Conservation (phyloP, 2,888 invertebrate species). For the Napeogenes sylphis region DNA sequence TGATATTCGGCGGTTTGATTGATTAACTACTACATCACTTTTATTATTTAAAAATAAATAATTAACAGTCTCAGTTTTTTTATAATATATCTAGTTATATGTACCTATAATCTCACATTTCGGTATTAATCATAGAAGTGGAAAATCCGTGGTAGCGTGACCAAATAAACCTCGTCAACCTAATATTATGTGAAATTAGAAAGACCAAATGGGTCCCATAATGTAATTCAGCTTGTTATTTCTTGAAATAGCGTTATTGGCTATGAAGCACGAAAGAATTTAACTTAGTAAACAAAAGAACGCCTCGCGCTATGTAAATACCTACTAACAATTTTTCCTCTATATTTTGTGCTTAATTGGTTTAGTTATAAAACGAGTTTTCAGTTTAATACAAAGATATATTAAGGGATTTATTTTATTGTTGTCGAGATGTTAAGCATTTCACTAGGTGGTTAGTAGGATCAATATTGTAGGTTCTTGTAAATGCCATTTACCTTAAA, state of each 20-base stretch:
- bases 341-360: neutral
- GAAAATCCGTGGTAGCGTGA: constrained; percentile 47
- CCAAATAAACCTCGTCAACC: constrained; percentile 48
- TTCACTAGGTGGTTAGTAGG: too few species aligned
- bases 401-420: too few species aligned
- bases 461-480: too few species aligned
- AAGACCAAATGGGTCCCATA: constrained; percentile 50
- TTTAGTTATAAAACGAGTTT: too few species aligned
- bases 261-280: constrained; percentile 36
- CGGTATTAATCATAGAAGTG: constrained; percentile 38
- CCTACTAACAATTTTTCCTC: constrained; percentile 1
- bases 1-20: too few species aligned
- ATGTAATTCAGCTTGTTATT: constrained; percentile 47
- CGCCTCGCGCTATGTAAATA: constrained; percentile 20
- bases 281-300: constrained; percentile 31
- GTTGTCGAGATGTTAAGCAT: too few species aligned
- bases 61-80: too few species aligned
- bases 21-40: too few species aligned
- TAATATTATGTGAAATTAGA: constrained; percentile 55
- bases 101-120: constrained; percentile 28
- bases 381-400: too few species aligned
- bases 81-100: too few species aligned
- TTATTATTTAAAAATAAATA: too few species aligned
- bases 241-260: constrained; percentile 43
- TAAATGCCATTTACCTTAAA: too few species aligned